These are phyloP conservation scores for Tylochromis polylepis DNA, from an alignment of 2,113 vertebrate species.

Conservation along the genomic window DNA sequence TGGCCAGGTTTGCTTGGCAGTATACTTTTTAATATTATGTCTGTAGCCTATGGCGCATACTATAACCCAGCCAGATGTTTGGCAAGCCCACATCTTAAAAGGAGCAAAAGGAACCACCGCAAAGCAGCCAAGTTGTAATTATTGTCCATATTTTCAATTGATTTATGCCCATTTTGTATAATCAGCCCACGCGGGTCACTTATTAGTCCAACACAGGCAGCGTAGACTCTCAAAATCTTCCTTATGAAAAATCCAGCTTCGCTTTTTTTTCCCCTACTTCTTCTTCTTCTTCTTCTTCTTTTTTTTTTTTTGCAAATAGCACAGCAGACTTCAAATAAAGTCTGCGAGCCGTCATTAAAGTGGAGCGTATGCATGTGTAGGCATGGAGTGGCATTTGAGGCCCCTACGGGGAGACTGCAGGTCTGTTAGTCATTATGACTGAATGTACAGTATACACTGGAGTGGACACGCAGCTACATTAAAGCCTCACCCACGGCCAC, in stretches of 20 bases:
- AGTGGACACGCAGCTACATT: constrained; percentile 61
- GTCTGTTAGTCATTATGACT: constrained; percentile 69
- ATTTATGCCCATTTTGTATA: constrained; percentile 22
- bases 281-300: not conserved
- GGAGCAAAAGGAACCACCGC: constrained; percentile 5
- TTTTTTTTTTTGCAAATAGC: not conserved
- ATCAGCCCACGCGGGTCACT: constrained; percentile 3
- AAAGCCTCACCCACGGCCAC: constrained; percentile 58
- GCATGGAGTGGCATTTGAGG: constrained; percentile 47
- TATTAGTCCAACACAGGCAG: not conserved
- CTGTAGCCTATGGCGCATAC: not conserved
- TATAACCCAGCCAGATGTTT: constrained; percentile 59
- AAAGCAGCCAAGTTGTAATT: constrained; percentile 33
- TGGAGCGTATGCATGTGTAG: constrained; percentile 57
- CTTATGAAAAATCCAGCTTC: not conserved
- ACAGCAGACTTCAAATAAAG: constrained; percentile 37
- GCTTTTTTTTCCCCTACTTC: not conserved
- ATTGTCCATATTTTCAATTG: constrained; percentile 20
- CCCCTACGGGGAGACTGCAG: constrained; percentile 42
- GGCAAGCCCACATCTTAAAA: constrained; percentile 9
- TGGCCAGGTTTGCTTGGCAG: not conserved
- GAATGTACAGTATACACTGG: constrained; percentile 63
- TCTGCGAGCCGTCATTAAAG: constrained; percentile 55
- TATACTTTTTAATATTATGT: not conserved
- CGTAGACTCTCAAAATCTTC: not conserved